Percentiles rank a stretch among this genome's conserved stretches.
Conservation (phyloP, 1,140 invertebrate genomes). For the Matsumurasca onukii region DNA sequence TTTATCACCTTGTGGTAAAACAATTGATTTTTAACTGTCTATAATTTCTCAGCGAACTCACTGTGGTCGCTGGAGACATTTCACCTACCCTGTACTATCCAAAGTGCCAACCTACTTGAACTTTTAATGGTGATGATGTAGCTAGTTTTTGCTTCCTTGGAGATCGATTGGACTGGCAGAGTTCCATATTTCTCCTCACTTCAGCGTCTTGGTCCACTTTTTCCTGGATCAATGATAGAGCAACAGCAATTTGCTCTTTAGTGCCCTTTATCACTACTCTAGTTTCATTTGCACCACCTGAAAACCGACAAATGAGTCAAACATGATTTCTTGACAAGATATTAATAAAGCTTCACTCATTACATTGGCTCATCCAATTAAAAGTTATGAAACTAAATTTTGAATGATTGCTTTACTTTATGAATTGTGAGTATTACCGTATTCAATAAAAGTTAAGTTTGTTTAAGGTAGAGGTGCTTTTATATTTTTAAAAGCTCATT, state of each 20-base stretch:
- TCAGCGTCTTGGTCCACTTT: conserved; percentile 58
- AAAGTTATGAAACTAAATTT: too few relatives aligned
- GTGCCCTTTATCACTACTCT: conserved; percentile 59
- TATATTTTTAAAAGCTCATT: too few relatives aligned
- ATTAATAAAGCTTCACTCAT: neutral
- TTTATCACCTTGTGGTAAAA: neutral
- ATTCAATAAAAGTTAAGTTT: too few relatives aligned
- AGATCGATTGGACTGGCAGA: conserved; percentile 52
- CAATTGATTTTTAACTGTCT: neutral
- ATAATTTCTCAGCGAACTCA: neutral
- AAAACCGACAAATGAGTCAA: too few relatives aligned
- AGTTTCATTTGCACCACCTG: conserved; percentile 33
- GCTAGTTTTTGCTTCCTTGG: conserved; percentile 53
- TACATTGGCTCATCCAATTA: neutral
- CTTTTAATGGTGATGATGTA: neutral
- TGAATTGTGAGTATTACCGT: too few relatives aligned
- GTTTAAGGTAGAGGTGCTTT: too few relatives aligned
- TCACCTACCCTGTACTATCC: neutral
- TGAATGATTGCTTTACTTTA: too few relatives aligned
- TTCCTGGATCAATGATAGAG: conserved; percentile 59
- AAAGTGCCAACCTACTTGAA: neutral
- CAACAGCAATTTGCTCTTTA: conserved; percentile 58
- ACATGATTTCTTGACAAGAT: neutral
- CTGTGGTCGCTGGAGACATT: neutral
- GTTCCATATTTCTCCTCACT: conserved; percentile 50